Evolutionary conservation across 2,113 vertebrate species (phyloP).

Genomic region (Cyanoramphus novaezelandiae): DNA sequence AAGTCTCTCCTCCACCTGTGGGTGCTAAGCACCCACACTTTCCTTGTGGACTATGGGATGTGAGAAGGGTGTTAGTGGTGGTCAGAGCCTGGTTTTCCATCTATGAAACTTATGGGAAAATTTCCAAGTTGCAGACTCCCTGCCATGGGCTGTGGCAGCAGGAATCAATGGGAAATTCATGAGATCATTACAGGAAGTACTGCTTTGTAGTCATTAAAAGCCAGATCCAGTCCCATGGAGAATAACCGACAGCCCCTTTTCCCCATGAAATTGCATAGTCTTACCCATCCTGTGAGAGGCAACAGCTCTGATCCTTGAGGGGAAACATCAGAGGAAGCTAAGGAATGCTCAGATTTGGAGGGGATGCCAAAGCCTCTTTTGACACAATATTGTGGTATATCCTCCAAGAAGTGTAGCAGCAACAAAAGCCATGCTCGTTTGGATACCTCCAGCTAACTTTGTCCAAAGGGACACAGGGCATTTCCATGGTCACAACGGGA

Average conservation of each 20-base stretch:
- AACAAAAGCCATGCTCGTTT: not conserved
- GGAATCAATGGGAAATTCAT: not conserved
- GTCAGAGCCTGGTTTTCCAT: not conserved
- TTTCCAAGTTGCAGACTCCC: not conserved
- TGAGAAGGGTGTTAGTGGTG: not conserved
- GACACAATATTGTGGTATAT: fast-evolving
- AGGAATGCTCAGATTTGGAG: not conserved
- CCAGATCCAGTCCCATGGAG: too few relatives aligned
- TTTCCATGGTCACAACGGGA: not conserved
- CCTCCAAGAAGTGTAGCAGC: too few relatives aligned
- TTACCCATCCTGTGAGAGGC: not conserved
- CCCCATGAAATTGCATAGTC: too few relatives aligned
- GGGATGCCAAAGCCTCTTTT: not conserved
- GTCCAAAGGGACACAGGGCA: not conserved
- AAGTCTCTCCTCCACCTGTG: not conserved
- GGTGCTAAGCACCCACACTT: not conserved
- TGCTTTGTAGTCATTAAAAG: not conserved
- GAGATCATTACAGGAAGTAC: not conserved
- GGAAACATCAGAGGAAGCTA: not conserved
- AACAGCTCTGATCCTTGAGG: not conserved
- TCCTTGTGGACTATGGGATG: too few relatives aligned
- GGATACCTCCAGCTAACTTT: fast-evolving
- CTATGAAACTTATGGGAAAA: not conserved
- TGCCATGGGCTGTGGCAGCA: not conserved
- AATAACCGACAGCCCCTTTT: not conserved